phyloP scores from a whole-genome alignment of 2,797 vertebrate genomes.

The Clarias laeviceps region DNA sequence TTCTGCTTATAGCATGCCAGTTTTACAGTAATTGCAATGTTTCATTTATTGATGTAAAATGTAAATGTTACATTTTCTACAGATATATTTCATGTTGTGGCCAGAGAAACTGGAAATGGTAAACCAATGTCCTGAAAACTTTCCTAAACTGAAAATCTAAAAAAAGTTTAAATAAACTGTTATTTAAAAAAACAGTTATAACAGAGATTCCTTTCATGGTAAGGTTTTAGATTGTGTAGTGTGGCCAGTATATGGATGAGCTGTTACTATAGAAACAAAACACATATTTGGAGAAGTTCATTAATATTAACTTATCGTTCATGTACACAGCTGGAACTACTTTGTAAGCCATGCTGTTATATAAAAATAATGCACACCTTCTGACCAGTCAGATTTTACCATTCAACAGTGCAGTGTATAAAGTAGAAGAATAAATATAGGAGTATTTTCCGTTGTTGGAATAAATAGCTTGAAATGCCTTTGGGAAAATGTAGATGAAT shows the following conservation, averaged over 20 bases:
- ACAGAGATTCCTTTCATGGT: not conserved
- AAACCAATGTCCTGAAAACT: not conserved
- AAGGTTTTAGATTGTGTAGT: not conserved
- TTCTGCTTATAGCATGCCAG: not conserved
- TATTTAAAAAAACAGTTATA: not conserved
- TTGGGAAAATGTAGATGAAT: constrained; percentile 32
- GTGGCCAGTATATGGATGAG: not conserved
- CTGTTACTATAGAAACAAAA: constrained; percentile 2
- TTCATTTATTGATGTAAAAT: not conserved
- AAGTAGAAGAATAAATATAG: not conserved
- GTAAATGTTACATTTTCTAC: not conserved
- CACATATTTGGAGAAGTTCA: not conserved
- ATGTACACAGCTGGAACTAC: not conserved
- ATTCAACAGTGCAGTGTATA: not conserved
- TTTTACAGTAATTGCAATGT: not conserved
- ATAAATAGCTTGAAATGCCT: not conserved
- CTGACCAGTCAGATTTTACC: not conserved
- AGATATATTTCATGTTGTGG: not conserved
- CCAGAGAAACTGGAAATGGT: not conserved
- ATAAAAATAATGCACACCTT: not conserved
- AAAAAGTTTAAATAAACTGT: too few relatives aligned
- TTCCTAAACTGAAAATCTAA: not conserved
- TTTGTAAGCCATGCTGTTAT: not conserved
- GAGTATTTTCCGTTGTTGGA: not conserved
- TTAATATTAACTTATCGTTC: not conserved